Base-by-base conservation (phyloP, 2,113 vertebrate species). In the Proterorhinus semilunaris region DNA sequence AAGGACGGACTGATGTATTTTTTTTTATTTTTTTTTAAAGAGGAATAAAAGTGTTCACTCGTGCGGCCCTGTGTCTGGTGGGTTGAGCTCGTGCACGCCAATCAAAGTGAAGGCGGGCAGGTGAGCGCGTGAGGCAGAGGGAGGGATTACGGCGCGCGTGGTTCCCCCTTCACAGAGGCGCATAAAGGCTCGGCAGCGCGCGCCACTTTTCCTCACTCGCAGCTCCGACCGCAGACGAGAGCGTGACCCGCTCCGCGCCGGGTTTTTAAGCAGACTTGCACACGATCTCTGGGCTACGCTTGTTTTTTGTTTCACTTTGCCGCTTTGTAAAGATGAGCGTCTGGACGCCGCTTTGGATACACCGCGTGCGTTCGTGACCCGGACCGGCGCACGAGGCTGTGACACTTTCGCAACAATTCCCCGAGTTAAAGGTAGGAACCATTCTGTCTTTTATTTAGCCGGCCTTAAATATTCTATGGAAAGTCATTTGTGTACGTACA, bases 1-100 rank as follows among this genome's bases (percentile, higher is more conserved):
- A 51, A 61, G 47, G 44, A 16, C 63, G 63, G 66, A 72, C 69
- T 75, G 27, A 4, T 36, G 2, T 36, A 4, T 36, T 36, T 36
- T 27, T 3, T 27, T 27, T 3, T 36, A 0, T 36, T 2, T 36
- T 36, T 36, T 36, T 36, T 36, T 47, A 17, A 62, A 59, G 57
- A 16, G n/a, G 43, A 45, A 62, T 17, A 47, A 17, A 46, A 27
- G 36, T 58, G 67, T n/a, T 55, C 43, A 12, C 7, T 52, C 10
- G 64, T 47, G 65, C 65, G 58, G 27, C 63, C 61, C 43, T 55
- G 79, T 59, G 44, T 46, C 65, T 66, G 80, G 82, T 82, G 84
- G 84, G 85, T 65, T 85, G 88, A 85, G 72, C 85, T 84, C 65
- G 86, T 63, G 57, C 87, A 84, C 86, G 86, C 90, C 91, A 93